These are phyloP conservation scores for Pelecanoides urinatrix DNA, from an alignment of 2,113 vertebrate genomes.

Conservation along the genomic window DNA sequence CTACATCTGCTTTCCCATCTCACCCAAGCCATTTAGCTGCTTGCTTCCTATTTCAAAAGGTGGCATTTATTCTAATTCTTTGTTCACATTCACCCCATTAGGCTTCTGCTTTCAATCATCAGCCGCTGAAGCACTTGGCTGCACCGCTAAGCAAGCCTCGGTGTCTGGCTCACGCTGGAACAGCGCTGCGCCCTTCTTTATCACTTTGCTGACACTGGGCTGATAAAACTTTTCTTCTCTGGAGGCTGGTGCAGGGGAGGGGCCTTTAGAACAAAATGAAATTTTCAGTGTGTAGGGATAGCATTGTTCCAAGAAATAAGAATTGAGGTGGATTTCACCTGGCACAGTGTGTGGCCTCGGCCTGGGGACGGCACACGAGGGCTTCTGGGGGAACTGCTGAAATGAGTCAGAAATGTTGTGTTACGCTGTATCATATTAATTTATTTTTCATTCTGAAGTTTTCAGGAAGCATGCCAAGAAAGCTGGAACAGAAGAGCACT, in stretches of 20 bases:
- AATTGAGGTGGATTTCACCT: background rate
- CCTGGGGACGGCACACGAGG: background rate
- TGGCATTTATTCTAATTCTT: constrained; percentile 60
- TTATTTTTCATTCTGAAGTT: constrained; percentile 13
- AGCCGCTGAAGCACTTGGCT: constrained; percentile 40
- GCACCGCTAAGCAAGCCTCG: background rate
- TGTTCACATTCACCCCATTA: constrained; percentile 43
- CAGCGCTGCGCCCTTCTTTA: background rate
- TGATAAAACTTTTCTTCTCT: constrained; percentile 41
- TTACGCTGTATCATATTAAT: background rate
- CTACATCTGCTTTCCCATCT: background rate
- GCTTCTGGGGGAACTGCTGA: background rate
- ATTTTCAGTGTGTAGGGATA: background rate
- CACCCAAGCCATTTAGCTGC: background rate
- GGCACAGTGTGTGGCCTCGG: background rate
- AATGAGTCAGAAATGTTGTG: background rate
- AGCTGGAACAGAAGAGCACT: background rate
- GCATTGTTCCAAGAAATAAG: background rate
- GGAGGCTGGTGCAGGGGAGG: background rate
- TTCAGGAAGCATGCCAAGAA: background rate
- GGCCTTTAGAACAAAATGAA: background rate
- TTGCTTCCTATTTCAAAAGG: constrained; percentile 26
- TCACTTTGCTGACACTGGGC: background rate
- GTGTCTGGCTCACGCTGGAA: background rate
- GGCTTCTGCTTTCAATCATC: constrained; percentile 49